phyloP scores from a whole-genome alignment of 1,140 invertebrate genomes.

The Venustaconcha ellipsiformis region DNA sequence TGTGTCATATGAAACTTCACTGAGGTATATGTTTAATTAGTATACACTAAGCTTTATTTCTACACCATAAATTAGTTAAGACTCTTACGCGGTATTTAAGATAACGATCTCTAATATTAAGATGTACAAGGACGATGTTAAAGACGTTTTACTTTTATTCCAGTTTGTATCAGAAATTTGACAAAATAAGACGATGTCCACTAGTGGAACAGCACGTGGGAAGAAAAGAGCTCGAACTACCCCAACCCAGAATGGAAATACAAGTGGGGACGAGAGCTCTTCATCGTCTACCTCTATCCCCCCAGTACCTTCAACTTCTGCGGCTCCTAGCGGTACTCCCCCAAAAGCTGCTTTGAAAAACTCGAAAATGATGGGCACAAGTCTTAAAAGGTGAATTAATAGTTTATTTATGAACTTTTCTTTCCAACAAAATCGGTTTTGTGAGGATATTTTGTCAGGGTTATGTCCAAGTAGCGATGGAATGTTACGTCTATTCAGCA shows the following conservation, averaged over 20 bases:
- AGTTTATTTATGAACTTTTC: background rate
- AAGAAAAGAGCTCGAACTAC: constrained; percentile 28
- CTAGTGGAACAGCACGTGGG: constrained; percentile 16
- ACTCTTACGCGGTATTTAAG: background rate
- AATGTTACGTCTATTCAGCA: background rate
- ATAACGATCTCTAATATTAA: constrained; percentile 1
- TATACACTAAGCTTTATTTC: background rate
- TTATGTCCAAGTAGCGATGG: constrained; percentile 1
- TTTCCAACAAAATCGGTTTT: background rate
- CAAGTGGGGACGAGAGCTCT: constrained; percentile 10
- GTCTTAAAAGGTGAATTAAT: constrained; percentile 17
- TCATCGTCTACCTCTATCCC: constrained; percentile 4
- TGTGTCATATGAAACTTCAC: background rate
- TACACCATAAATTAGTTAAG: background rate
- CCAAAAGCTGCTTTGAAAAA: background rate
- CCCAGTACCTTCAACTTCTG: constrained; percentile 12
- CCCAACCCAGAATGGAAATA: constrained; percentile 17
- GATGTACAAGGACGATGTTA: background rate
- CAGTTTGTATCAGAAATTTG: background rate
- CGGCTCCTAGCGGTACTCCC: constrained; percentile 8
- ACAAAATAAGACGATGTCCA: constrained; percentile 17
- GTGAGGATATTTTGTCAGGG: background rate
- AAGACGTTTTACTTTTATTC: constrained; percentile 1
- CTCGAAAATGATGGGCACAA: constrained; percentile 31
- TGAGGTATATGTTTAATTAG: background rate